phyloP scores from a whole-genome alignment of 2,797 vertebrate genomes.

The Leucoraja ocellata region DNA sequence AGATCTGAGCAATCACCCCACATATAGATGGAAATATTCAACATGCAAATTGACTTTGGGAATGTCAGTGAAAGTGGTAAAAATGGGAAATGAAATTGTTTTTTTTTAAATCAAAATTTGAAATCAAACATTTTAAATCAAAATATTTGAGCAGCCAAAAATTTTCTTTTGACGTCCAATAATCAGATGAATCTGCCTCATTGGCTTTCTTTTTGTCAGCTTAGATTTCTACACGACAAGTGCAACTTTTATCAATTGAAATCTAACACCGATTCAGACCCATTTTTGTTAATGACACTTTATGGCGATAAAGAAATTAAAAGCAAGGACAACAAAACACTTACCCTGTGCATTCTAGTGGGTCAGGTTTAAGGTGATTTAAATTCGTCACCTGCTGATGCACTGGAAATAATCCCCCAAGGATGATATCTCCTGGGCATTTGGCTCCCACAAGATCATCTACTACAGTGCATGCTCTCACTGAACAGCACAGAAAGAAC shows the following conservation, averaged over 20 bases:
- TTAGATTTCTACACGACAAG: neutral
- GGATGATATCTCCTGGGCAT: neutral
- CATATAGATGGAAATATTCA: neutral
- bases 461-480: neutral
- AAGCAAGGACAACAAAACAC: neutral
- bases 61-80: neutral
- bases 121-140: too few species aligned
- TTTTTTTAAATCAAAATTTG: neutral
- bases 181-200: neutral
- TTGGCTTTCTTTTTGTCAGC: neutral
- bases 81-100: neutral
- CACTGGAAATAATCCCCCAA: constrained; percentile 23
- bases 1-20: neutral
- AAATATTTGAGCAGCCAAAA: too few species aligned
- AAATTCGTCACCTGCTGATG: neutral
- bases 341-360: constrained; percentile 20
- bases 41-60: neutral
- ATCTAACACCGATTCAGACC: neutral
- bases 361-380: neutral
- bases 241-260: neutral
- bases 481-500: neutral
- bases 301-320: neutral
- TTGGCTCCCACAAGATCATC: neutral
- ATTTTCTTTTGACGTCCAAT: neutral
- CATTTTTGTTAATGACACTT: neutral